Evolutionary conservation across 2,113 vertebrate genomes (phyloP).

Genomic region (Cinclus mexicanus): DNA sequence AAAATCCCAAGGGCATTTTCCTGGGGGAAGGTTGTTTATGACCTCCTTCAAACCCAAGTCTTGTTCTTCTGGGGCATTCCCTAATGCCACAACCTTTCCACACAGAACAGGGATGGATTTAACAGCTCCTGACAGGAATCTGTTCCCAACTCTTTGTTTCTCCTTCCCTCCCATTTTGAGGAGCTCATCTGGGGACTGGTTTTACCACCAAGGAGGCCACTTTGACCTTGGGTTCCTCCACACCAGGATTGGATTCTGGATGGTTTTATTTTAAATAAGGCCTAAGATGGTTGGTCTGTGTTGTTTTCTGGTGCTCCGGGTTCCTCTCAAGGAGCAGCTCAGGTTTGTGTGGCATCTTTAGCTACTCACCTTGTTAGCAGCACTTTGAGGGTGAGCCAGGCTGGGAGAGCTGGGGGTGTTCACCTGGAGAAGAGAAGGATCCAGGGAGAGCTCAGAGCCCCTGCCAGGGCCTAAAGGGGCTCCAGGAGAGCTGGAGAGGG

Average conservation of each 20-base stretch:
- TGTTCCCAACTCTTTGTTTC: not conserved
- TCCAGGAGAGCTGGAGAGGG: not conserved
- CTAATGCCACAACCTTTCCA: not conserved
- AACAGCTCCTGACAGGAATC: not conserved
- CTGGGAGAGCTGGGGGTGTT: not conserved
- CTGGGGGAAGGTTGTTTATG: not conserved
- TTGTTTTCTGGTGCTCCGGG: not conserved
- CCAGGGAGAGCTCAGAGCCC: not conserved
- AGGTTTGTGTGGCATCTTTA: not conserved
- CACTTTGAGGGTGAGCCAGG: not conserved
- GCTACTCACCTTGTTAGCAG: not conserved
- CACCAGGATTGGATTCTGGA: not conserved
- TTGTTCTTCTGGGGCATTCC: not conserved
- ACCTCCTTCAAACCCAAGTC: not conserved
- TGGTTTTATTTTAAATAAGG: not conserved
- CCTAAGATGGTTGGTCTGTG: rapidly evolving
- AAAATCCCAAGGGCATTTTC: not conserved
- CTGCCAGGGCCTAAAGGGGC: not conserved
- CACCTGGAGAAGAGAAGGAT: not conserved
- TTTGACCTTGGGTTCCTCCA: not conserved
- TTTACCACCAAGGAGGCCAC: not conserved
- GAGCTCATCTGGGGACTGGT: not conserved
- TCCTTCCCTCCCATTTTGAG: not conserved
- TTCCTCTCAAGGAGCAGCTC: not conserved
- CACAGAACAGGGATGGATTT: not conserved